phyloP scores from a whole-genome alignment of 2,888 invertebrate species.

The Craniophora ligustri region DNA sequence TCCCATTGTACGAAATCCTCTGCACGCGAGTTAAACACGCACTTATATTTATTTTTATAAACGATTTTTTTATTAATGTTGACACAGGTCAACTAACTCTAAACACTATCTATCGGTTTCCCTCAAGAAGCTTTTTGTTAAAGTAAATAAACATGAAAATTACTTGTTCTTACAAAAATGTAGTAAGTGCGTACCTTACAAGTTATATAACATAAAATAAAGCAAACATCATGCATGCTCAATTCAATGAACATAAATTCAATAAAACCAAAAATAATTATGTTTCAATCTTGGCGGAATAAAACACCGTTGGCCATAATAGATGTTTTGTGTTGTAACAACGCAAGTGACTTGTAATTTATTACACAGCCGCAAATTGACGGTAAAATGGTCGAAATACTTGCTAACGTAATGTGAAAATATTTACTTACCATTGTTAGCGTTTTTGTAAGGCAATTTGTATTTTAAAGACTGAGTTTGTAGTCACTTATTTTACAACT shows the following conservation, averaged over 20 bases:
- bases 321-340: conserved; percentile 31
- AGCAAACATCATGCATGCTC: conserved; percentile 20
- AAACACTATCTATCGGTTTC: too few relatives aligned
- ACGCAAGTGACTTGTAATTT: conserved; percentile 30
- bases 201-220: conserved; percentile 18
- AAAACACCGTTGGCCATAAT: conserved; percentile 22
- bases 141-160: too few relatives aligned
- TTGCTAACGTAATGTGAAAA: conserved; percentile 17
- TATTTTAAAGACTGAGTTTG: conserved; percentile 1
- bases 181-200: conserved; percentile 5
- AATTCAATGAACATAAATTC: conserved; percentile 5
- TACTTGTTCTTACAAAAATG: too few relatives aligned
- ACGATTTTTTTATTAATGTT: not conserved
- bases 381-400: conserved; percentile 14
- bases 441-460: conserved; percentile 1
- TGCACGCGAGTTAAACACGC: too few relatives aligned
- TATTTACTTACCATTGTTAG: conserved; percentile 27
- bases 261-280: conserved; percentile 22
- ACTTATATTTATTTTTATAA: too few relatives aligned
- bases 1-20: too few relatives aligned
- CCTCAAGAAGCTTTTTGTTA: too few relatives aligned
- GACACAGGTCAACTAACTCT: not conserved
- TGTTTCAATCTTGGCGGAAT: conserved; percentile 20
- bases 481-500: too few relatives aligned
- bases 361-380: conserved; percentile 36